phyloP scores from a whole-genome alignment of 2,797 vertebrate genomes.

The Okamejei kenojei region DNA sequence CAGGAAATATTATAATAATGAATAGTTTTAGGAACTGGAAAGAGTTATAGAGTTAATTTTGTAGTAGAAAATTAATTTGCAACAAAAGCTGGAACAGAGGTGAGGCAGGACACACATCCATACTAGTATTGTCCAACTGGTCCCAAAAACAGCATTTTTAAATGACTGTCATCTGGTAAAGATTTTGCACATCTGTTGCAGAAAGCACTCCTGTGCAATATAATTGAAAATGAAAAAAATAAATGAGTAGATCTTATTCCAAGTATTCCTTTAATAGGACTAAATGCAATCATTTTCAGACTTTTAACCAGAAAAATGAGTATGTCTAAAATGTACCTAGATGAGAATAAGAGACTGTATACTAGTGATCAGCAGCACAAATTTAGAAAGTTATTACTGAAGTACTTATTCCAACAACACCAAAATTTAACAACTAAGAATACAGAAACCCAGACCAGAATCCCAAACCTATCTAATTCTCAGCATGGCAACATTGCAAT shows the following conservation, averaged over 20 bases:
- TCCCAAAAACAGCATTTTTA: not conserved
- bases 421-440: not conserved
- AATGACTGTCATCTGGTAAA: not conserved
- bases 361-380: not conserved
- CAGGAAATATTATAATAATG: no score
- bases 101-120: not conserved
- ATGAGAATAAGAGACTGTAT: not conserved
- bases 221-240: not conserved
- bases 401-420: not conserved
- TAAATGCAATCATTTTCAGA: not conserved
- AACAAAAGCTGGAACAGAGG: no score
- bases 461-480: no score
- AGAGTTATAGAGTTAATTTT: no score
- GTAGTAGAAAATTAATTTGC: no score
- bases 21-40: no score
- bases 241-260: not conserved
- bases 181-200: not conserved
- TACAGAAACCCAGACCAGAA: no score
- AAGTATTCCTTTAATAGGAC: not conserved
- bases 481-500: no score
- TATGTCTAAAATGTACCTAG: not conserved
- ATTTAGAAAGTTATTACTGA: not conserved
- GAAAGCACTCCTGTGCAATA: not conserved
- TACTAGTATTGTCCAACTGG: not conserved
- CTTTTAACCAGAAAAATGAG: not conserved